Conservation (phyloP, 2,888 invertebrate species). For the Tachina lurida region DNA sequence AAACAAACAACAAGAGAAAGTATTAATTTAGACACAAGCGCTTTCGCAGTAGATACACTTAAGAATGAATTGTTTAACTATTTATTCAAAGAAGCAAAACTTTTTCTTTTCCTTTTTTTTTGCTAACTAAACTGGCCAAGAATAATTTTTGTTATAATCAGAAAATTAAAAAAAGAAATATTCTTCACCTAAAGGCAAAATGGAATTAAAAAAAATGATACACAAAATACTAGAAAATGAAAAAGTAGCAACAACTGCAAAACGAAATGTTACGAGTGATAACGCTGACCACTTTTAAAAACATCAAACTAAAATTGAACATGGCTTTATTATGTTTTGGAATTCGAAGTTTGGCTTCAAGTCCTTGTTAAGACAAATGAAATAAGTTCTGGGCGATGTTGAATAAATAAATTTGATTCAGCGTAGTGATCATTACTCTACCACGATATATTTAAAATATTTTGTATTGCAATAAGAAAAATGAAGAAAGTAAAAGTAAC, state of each 20-base stretch:
- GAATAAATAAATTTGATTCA: neutral
- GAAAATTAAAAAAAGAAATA: conserved; percentile 26
- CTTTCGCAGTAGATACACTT: conserved; percentile 25
- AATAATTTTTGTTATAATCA: conserved; percentile 44
- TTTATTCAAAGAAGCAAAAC: conserved; percentile 48
- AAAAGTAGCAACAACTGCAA: conserved; percentile 25
- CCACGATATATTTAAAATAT: no score
- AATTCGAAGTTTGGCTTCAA: conserved; percentile 19
- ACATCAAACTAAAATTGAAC: conserved; percentile 56
- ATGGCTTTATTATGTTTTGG: conserved; percentile 51
- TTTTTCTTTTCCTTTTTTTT: conserved; percentile 31
- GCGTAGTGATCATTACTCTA: no score
- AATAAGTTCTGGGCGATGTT: conserved; percentile 17
- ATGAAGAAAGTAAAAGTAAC: no score
- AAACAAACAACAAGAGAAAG: conserved; percentile 8
- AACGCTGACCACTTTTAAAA: conserved; percentile 43
- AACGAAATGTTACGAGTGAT: conserved; percentile 33
- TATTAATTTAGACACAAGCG: conserved; percentile 15
- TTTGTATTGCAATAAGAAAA: no score
- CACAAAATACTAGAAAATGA: conserved; percentile 6
- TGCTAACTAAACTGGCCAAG: conserved; percentile 47
- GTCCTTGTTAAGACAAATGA: neutral
- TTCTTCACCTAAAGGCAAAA: conserved; percentile 23
- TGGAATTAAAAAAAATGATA: neutral
- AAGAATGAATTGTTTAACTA: conserved; percentile 51